These are phyloP conservation scores for Ifrita kowaldi DNA, from an alignment of 2,113 vertebrate genomes.

Conservation along the genomic window DNA sequence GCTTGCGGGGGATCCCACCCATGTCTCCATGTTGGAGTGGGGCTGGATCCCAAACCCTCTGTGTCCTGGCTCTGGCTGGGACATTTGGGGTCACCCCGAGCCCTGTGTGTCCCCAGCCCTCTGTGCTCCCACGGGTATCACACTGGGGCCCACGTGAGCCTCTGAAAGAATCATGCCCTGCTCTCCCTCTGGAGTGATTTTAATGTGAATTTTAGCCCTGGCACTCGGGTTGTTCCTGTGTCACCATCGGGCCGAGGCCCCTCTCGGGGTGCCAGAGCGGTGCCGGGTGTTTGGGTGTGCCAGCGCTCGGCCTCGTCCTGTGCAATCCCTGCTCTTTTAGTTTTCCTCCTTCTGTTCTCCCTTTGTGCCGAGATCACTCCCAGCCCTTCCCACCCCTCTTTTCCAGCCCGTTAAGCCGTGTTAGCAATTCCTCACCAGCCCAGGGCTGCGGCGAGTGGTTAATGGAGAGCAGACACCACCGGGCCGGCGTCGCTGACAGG, in stretches of 20 bases:
- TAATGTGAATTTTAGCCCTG: background rate
- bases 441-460: conserved; percentile 20
- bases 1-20: background rate
- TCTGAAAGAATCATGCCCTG: accelerated
- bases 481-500: conserved; percentile 16
- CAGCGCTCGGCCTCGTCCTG: accelerated
- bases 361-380: conserved; percentile 17
- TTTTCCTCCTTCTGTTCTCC: background rate
- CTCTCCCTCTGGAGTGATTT: accelerated
- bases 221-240: accelerated
- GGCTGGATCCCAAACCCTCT: background rate
- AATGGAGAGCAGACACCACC: conserved; percentile 50
- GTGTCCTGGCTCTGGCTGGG: accelerated
- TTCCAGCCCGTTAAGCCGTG: conserved; percentile 48
- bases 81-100: background rate
- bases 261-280: accelerated
- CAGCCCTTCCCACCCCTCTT: conserved; percentile 35
- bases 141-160: background rate
- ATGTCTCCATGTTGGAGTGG: accelerated
- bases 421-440: conserved; percentile 44
- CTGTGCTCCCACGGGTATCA: accelerated
- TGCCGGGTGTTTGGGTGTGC: background rate
- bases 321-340: background rate
- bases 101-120: accelerated
- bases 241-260: accelerated